These are phyloP conservation scores for Drosophila kanapiae DNA, from an alignment of 1,140 invertebrate genomes.

Conservation along the genomic window DNA sequence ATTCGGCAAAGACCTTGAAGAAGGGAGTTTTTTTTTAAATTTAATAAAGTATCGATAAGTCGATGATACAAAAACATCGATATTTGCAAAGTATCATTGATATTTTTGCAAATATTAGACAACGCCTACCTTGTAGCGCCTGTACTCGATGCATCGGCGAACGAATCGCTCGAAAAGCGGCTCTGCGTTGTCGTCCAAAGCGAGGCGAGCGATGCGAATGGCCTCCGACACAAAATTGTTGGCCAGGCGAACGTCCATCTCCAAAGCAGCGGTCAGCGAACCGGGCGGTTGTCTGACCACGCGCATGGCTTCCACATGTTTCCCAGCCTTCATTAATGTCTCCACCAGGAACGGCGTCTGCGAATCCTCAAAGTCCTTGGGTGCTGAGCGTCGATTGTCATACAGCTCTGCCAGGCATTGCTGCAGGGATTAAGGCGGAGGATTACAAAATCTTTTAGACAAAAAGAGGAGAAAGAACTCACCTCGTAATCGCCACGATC, in stretches of 20 bases:
- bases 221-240: conserved; percentile 71
- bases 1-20: conserved; percentile 62
- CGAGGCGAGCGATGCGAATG: conserved; percentile 67
- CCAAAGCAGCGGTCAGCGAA: conserved; percentile 30
- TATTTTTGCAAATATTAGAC: too few relatives aligned
- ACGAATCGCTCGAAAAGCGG: conserved; percentile 75
- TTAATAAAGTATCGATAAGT: too few relatives aligned
- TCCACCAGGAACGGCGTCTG: conserved; percentile 80
- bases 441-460: neutral
- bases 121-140: conserved; percentile 47
- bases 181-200: conserved; percentile 43
- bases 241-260: conserved; percentile 63
- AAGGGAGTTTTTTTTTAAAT: too few relatives aligned
- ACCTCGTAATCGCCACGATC: conserved; percentile 92
- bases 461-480: conserved; percentile 44
- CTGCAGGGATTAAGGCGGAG: conserved; percentile 60
- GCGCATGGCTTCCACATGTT: conserved; percentile 48
- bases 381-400: conserved; percentile 67
- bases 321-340: conserved; percentile 46
- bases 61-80: too few relatives aligned
- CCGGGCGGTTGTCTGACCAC: conserved; percentile 49
- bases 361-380: conserved; percentile 86
- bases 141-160: conserved; percentile 42
- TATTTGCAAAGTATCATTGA: too few relatives aligned
- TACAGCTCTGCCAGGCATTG: conserved; percentile 86